A percentile compares a stretch with the other conserved stretches of the same genome.
Evolutionary conservation across 2,888 invertebrate species (phyloP).

Genomic region (Latheticus oryzae): DNA sequence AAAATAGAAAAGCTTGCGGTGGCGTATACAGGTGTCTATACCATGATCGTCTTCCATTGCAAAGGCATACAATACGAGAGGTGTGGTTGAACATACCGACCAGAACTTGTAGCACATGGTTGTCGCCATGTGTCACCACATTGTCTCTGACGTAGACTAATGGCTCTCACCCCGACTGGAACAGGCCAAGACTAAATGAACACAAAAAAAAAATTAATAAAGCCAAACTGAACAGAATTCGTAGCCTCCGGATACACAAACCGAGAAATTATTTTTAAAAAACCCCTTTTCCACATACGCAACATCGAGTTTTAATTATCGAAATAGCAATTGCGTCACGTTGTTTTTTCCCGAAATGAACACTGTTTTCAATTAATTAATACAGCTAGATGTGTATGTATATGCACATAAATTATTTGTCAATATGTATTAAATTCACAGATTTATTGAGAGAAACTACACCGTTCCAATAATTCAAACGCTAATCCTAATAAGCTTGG

Average conservation of each 20-base stretch:
- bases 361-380: constrained; percentile 24
- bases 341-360: too few species aligned
- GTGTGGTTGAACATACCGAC: constrained; percentile 40
- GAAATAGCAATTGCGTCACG: too few species aligned
- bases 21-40: constrained; percentile 18
- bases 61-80: constrained; percentile 34
- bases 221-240: constrained; percentile 13
- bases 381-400: constrained; percentile 25
- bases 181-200: constrained; percentile 7
- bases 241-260: constrained; percentile 2
- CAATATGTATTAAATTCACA: constrained; percentile 12
- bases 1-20: constrained; percentile 17
- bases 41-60: constrained; percentile 11
- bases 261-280: constrained; percentile 6
- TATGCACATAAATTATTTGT: constrained; percentile 15
- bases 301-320: constrained; percentile 19
- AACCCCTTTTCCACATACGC: too few species aligned
- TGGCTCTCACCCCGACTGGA: constrained; percentile 27
- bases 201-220: constrained; percentile 28
- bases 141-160: constrained; percentile 40
- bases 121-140: constrained; percentile 36
- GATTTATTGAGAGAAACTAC: neutral
- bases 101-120: constrained; percentile 36
- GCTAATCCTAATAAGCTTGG: constrained; percentile 25
- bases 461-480: constrained; percentile 11